phyloP scores from a whole-genome alignment of 2,797 vertebrate genomes.

The Gallirallus australis region DNA sequence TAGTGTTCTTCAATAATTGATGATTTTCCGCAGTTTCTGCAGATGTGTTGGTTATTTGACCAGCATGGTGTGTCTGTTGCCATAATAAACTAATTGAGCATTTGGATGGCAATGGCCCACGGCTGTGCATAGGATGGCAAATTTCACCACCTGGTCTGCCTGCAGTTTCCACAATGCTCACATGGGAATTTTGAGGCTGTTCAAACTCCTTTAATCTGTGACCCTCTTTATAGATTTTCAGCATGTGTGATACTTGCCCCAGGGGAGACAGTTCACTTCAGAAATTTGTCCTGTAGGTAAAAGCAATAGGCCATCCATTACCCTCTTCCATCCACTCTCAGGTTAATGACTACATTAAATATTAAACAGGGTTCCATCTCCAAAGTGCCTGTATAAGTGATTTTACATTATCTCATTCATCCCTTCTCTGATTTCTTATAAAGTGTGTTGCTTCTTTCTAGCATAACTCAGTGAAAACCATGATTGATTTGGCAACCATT shows the following conservation, averaged over 20 bases:
- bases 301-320: conserved; percentile 75
- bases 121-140: background rate
- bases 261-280: conserved; percentile 63
- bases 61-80: conserved; percentile 67
- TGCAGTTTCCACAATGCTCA: conserved; percentile 16
- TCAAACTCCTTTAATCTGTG: conserved; percentile 69
- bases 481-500: conserved; percentile 80
- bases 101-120: conserved; percentile 26
- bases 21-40: conserved; percentile 69
- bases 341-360: conserved; percentile 83
- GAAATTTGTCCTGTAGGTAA: conserved; percentile 67
- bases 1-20: conserved; percentile 76
- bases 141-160: conserved; percentile 9
- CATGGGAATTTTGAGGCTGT: conserved; percentile 56
- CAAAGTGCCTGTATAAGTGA: conserved; percentile 76
- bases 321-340: conserved; percentile 62
- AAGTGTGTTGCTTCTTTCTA: conserved; percentile 78
- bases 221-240: conserved; percentile 74
- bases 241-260: conserved; percentile 63
- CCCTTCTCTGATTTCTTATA: conserved; percentile 79
- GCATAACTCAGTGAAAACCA: conserved; percentile 75
- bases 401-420: conserved; percentile 81
- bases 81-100: conserved; percentile 76
- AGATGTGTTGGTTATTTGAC: conserved; percentile 50
- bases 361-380: conserved; percentile 76